phyloP scores from a whole-genome alignment of 2,888 invertebrate species.

The Cryptus armator region DNA sequence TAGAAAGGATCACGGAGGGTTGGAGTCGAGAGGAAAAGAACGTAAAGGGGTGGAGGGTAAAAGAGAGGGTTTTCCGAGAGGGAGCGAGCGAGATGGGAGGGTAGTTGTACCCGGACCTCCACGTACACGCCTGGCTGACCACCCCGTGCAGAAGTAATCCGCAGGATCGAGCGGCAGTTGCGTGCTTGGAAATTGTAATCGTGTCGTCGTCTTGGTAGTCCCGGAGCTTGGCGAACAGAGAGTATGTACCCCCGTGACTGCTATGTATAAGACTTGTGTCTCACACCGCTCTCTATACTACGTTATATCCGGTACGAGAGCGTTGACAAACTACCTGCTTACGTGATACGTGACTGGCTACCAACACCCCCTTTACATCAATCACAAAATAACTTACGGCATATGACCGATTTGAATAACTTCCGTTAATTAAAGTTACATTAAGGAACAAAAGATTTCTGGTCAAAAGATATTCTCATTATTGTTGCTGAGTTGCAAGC shows the following conservation, averaged over 20 bases:
- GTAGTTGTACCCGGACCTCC: constrained; percentile 49
- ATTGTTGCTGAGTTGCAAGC: background rate
- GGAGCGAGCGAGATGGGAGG: background rate
- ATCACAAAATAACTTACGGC: constrained; percentile 46
- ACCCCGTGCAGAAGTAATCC: constrained; percentile 75
- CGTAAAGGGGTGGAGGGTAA: constrained; percentile 2
- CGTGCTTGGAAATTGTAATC: constrained; percentile 78
- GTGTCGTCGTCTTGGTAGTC: constrained; percentile 46
- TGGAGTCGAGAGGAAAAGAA: constrained; percentile 38
- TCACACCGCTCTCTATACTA: constrained; percentile 41
- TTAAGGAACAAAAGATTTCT: background rate
- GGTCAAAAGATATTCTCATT: background rate
- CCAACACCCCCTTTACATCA: constrained; percentile 43
- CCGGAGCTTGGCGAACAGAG: constrained; percentile 30
- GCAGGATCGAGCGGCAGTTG: constrained; percentile 74
- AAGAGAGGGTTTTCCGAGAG: background rate
- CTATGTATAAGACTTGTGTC: constrained; percentile 54
- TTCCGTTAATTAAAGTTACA: background rate
- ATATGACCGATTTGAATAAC: background rate
- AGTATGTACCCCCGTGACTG: constrained; percentile 21
- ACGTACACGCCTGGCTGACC: constrained; percentile 75
- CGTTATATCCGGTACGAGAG: constrained; percentile 56
- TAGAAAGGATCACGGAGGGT: constrained; percentile 53
- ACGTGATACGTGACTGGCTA: constrained; percentile 38
- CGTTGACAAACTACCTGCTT: constrained; percentile 64